These are phyloP conservation scores for Liolophura sinensis DNA, from an alignment of 1,140 invertebrate genomes.

Conservation along the genomic window DNA sequence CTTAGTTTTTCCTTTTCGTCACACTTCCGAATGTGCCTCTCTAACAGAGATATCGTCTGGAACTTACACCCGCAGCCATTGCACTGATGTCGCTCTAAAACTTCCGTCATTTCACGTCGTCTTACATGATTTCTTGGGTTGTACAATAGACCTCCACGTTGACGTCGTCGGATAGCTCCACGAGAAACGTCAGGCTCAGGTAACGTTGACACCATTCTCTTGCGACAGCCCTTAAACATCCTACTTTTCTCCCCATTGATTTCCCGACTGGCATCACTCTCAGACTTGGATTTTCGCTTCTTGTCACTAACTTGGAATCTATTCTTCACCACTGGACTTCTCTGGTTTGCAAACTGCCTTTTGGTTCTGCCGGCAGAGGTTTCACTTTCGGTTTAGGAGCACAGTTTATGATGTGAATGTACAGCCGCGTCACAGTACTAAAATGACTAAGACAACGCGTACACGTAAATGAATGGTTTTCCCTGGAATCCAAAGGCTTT, in stretches of 20 bases:
- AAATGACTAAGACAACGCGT: slow-evolving; percentile 33
- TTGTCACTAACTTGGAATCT: slow-evolving; percentile 2
- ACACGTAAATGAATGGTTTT: slow-evolving; percentile 28
- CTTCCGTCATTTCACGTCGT: slow-evolving; percentile 37
- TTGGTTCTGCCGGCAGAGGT: slow-evolving; percentile 8
- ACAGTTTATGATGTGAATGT: slow-evolving; percentile 41
- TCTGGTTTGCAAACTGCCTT: slow-evolving; percentile 4
- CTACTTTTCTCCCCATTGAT: slow-evolving; percentile 9
- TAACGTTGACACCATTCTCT: slow-evolving; percentile 14
- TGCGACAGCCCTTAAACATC: slow-evolving; percentile 6
- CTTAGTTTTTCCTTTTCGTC: slow-evolving; percentile 40
- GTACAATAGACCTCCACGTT: slow-evolving; percentile 35
- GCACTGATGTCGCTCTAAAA: slow-evolving; percentile 47
- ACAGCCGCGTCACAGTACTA: slow-evolving; percentile 33
- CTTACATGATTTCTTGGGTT: slow-evolving; percentile 45
- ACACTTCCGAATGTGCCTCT: slow-evolving; percentile 48
- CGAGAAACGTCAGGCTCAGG: slow-evolving; percentile 1
- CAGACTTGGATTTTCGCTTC: background rate
- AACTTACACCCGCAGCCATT: slow-evolving; percentile 45
- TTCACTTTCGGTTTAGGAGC: slow-evolving; percentile 22
- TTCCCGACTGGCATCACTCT: background rate
- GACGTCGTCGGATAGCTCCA: slow-evolving; percentile 13
- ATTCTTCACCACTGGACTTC: slow-evolving; percentile 3
- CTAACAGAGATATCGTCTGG: slow-evolving; percentile 42
- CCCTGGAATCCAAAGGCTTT: slow-evolving; percentile 19